Evolutionary conservation across 2,797 vertebrate genomes (phyloP).

Genomic region (Anguilla megastoma): DNA sequence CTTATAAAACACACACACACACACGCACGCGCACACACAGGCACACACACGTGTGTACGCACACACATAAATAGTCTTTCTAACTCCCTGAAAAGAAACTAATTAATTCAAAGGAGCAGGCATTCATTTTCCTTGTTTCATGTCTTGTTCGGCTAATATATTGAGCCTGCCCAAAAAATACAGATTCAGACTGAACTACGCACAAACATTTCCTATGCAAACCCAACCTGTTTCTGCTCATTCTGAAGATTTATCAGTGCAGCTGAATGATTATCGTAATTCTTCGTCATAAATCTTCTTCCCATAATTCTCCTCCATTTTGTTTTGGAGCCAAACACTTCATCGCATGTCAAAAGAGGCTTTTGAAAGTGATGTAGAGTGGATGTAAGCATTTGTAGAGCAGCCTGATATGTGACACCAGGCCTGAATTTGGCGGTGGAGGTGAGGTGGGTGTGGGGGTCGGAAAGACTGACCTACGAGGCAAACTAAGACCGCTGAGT

Average conservation of each 20-base stretch:
- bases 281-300: not conserved
- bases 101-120: not conserved
- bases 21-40: too few relatives aligned
- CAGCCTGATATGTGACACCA: not conserved
- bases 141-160: not conserved
- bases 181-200: not conserved
- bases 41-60: too few relatives aligned
- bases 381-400: not conserved
- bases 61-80: not conserved
- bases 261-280: conserved; percentile 1
- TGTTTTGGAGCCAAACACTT: not conserved
- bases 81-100: not conserved
- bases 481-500: not conserved
- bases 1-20: too few relatives aligned
- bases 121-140: not conserved
- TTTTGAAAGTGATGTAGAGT: not conserved
- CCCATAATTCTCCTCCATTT: not conserved
- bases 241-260: not conserved
- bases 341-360: not conserved
- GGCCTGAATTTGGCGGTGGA: not conserved
- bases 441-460: not conserved
- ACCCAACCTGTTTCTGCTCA: not conserved
- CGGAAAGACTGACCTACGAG: not conserved
- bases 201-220: not conserved
- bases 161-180: not conserved